These are phyloP conservation scores for Aphrophora alni DNA, from an alignment of 2,888 invertebrate species.

Conservation along the genomic window DNA sequence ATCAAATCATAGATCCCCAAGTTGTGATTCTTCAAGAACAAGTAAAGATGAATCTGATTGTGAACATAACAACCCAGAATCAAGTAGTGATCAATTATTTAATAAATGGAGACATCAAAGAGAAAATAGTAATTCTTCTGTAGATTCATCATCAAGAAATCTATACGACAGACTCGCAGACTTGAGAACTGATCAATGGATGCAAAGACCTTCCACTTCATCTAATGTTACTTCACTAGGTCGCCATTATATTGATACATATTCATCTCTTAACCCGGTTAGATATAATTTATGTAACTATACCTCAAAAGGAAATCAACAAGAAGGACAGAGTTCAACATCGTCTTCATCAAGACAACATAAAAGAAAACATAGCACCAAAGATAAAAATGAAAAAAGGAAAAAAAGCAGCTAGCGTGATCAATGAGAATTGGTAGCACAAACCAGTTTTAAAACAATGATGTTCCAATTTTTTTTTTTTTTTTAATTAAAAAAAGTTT, in stretches of 20 bases:
- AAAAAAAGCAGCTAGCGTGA: background rate
- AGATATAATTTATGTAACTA: background rate
- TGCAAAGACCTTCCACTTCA: background rate
- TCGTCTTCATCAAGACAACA: background rate
- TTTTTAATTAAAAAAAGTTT: background rate
- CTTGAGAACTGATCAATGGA: background rate
- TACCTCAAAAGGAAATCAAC: background rate
- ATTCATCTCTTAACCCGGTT: background rate
- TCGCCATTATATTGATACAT: background rate
- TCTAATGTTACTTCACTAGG: background rate
- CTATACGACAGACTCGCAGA: background rate
- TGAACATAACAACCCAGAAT: background rate
- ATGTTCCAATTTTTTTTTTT: constrained; percentile 13
- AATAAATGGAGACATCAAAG: background rate
- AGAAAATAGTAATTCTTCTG: background rate
- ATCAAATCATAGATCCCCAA: background rate
- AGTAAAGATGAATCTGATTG: background rate
- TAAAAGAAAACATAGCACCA: background rate
- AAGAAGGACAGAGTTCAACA: background rate
- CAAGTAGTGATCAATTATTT: background rate
- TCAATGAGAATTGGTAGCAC: background rate
- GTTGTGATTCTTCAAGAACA: background rate
- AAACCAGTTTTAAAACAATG: background rate
- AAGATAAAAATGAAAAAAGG: background rate
- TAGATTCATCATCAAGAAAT: background rate